Base-by-base conservation (phyloP, 2,888 invertebrate genomes). In the Trichopoda pennipes region DNA sequence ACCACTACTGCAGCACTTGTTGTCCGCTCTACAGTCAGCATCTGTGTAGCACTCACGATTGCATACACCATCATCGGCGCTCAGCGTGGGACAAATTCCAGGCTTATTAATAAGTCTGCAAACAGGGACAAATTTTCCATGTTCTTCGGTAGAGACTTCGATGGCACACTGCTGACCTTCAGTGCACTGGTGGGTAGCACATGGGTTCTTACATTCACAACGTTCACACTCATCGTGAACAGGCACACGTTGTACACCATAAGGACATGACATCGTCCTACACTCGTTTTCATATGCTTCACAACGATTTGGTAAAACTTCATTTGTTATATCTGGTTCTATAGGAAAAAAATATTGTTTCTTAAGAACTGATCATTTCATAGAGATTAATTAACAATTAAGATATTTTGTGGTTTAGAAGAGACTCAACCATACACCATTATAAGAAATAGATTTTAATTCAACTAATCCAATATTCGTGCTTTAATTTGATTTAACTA, bases 1-100 rank as follows among this genome's bases (percentile, higher is more conserved):
- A 66, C 95, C 96, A 86, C 94, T 94, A 83, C 91, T 91, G 90
- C 98, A 98, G 89, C 98, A 98, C 91, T 97, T 98, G 88, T 94
- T 93, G 28, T 94, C 93, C 42, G 94, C 94, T 16, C 93, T 91
- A 89, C 98, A 98, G 88, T 97, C 96, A 0, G 96, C 95, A 89
- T 98, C 98, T 70, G 94, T 94, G 80, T 92, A 91, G 87, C 98
- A 98, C 89, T 96, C 95, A 42, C 92, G 92, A 10, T 93, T 93
- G 89, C 97, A 97, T 58, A 90, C 87, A 64, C 92, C 89, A 69
- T 90, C 90, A 49, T 88, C 87, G n/a, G 90, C 88, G 8, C 88
- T 87, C 12, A 91, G 90, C 56, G 86, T 88, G 3, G 95, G 95
- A 87, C 95, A 96, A 32, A 90, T 90, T 4, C 95, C 95, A n/a